Evolutionary conservation across 2,888 invertebrate species (phyloP).

Genomic region (Sesia bembeciformis): DNA sequence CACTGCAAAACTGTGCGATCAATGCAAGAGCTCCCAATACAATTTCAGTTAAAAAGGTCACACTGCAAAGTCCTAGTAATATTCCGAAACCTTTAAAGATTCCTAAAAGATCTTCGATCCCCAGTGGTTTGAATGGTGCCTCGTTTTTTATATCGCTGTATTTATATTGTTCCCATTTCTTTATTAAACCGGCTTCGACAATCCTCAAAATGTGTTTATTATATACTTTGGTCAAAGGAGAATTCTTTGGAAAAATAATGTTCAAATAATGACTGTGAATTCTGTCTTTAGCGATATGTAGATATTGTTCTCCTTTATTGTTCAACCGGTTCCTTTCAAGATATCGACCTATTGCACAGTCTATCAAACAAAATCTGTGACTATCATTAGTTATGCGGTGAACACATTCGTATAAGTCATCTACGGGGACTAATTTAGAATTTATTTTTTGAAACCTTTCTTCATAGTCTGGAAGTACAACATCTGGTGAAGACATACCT

Average conservation of each 20-base stretch:
- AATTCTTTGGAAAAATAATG: slow-evolving; percentile 42
- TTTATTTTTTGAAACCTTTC: slow-evolving; percentile 43
- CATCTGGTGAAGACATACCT: slow-evolving; percentile 59
- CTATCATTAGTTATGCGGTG: slow-evolving; percentile 36
- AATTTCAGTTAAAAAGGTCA: slow-evolving; percentile 41
- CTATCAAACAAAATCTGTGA: slow-evolving; percentile 50
- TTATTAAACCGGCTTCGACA: slow-evolving; percentile 53
- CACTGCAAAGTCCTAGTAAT: slow-evolving; percentile 20
- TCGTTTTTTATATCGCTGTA: slow-evolving; percentile 49
- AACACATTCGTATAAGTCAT: slow-evolving; percentile 38
- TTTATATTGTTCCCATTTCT: slow-evolving; percentile 59
- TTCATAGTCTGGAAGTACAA: slow-evolving; percentile 48
- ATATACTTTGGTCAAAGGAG: slow-evolving; percentile 36
- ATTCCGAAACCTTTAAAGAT: slow-evolving; percentile 39
- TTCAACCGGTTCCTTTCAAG: slow-evolving; percentile 43
- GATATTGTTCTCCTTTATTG: slow-evolving; percentile 48
- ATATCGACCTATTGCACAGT: slow-evolving; percentile 53
- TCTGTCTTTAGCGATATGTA: slow-evolving; percentile 53
- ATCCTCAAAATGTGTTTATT: slow-evolving; percentile 40
- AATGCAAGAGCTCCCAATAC: background rate
- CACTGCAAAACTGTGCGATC: background rate
- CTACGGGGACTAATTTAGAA: slow-evolving; percentile 34
- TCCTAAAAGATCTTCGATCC: slow-evolving; percentile 38
- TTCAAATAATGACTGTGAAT: slow-evolving; percentile 55
- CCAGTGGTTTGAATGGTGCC: slow-evolving; percentile 34